Base-by-base conservation (phyloP, 2,888 invertebrate genomes). In the Drosophila formosana region DNA sequence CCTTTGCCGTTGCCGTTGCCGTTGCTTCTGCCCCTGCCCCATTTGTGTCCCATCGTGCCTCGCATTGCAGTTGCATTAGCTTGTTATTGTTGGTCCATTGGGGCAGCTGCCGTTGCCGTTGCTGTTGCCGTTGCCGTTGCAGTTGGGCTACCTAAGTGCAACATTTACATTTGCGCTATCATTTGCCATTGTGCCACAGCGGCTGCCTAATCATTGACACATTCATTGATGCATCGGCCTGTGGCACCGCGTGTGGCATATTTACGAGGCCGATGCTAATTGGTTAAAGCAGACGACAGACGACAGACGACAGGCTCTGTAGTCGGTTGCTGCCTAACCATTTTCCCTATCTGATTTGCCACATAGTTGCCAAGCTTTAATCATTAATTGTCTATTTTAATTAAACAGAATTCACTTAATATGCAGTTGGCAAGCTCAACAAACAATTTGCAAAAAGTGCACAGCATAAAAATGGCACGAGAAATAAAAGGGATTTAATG, bases 191-290 rank as follows among this genome's bases (percentile, higher is more conserved):
- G 79, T 74, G 55, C 68, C 60, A 50, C 49, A 37, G 34, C 32
- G 41, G 64, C 50, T 68, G 74, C 74, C 85, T 86, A 82, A 88
- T 88, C 88, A 84, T 88, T 86, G 84, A 80, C 86, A 88, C 85
- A 84, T 82, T 74, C 78, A 84, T 82, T 86, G 86, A 86, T 82
- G 78, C 86, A 82, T 78, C 51, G 53, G 47, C 18, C 39, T 64
- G 50, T 32, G 8, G 34, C 50, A 62, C 70, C 6, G 69, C 69
- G 50, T 66, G 64, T 78, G 84, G 72, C 82, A 74, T 81, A 83
- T 82, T 83, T 83, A 78, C 75, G 84, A 83, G 72, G 72, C 66
- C 45, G 6, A 8, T 13, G 53, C 74, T 80, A 88, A 88, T 85
- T 82, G 80, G 57, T 60, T 60, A 34, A 58, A 52, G 52, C 57